phyloP scores from a whole-genome alignment of 2,113 vertebrate species.

The Chaetops frenatus region DNA sequence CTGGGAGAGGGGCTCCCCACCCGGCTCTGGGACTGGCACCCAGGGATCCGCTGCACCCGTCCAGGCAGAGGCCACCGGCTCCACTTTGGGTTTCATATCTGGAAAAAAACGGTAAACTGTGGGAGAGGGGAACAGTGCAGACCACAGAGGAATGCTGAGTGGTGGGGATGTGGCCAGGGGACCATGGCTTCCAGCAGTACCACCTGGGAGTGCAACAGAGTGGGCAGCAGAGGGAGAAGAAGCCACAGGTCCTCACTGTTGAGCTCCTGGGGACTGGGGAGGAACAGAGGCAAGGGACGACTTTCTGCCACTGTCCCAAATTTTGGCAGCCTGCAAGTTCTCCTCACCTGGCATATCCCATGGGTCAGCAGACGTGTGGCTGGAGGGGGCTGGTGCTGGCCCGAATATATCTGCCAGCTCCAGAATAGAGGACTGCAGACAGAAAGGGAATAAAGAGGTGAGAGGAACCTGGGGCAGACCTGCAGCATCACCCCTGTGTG shows the following conservation, averaged over 20 bases:
- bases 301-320: not conserved
- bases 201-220: accelerated
- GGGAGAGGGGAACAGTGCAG: not conserved
- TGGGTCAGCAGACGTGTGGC: conserved; percentile 71
- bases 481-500: accelerated
- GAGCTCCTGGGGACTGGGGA: not conserved
- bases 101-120: conserved; percentile 14
- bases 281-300: not conserved
- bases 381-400: conserved; percentile 67
- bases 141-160: not conserved
- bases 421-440: conserved; percentile 84
- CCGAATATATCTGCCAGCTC: conserved; percentile 92
- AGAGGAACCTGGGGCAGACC: not conserved
- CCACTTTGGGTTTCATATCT: conserved; percentile 63
- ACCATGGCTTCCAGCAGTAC: not conserved
- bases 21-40: conserved; percentile 50
- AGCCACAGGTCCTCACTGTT: not conserved
- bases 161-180: accelerated
- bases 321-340: not conserved
- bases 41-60: conserved; percentile 61
- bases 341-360: conserved; percentile 79
- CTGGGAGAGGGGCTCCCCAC: conserved; percentile 52
- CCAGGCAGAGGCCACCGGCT: conserved; percentile 70
- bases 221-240: not conserved
- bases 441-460: conserved; percentile 15